Evolutionary conservation across 2,113 vertebrate species (phyloP).

Genomic region (Telmatochromis brichardi): DNA sequence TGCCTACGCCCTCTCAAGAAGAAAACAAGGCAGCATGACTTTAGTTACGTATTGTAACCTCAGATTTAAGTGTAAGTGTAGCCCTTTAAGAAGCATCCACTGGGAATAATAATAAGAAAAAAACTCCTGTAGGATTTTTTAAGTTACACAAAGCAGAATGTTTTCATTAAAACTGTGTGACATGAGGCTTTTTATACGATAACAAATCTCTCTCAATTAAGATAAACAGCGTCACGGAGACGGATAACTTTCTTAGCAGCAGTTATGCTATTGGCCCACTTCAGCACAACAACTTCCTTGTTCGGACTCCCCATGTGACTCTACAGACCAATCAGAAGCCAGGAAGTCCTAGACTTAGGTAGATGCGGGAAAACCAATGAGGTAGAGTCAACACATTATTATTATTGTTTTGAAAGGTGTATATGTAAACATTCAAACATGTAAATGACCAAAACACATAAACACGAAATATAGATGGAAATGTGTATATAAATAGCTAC

Average conservation of each 20-base stretch:
- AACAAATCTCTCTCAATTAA: background rate
- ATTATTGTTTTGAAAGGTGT: background rate
- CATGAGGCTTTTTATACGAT: background rate
- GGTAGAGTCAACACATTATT: background rate
- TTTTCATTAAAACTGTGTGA: background rate
- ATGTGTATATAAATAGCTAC: background rate
- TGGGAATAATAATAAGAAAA: background rate
- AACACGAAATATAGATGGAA: rapidly evolving
- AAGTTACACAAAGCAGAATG: background rate
- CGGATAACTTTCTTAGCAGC: background rate
- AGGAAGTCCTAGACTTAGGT: background rate
- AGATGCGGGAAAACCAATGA: background rate
- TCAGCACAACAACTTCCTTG: background rate
- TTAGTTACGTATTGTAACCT: background rate
- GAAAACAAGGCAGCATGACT: background rate
- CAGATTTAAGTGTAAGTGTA: background rate
- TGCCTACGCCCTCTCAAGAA: background rate
- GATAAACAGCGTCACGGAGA: background rate
- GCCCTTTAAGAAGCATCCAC: background rate
- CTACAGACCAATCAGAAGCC: background rate
- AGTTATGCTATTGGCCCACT: background rate
- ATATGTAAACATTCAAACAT: background rate
- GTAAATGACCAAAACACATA: background rate
- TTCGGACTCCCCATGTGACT: background rate
- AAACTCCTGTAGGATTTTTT: background rate